Base-by-base conservation (phyloP, 2,888 invertebrate genomes). In the Drosophila paramelanica region DNA sequence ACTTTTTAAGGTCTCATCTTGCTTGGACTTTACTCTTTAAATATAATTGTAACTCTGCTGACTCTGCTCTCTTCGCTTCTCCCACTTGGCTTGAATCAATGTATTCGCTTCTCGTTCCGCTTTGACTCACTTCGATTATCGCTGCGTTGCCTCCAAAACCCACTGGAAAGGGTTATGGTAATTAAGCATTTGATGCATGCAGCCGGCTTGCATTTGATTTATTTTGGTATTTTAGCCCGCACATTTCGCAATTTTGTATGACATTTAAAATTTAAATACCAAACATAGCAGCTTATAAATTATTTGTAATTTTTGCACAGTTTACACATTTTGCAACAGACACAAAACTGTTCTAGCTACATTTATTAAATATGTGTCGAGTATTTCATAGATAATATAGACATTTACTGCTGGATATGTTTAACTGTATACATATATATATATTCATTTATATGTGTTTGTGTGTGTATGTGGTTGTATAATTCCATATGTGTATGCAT, bases 371-470 rank as follows among this genome's bases (percentile, higher is more conserved):
- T 67, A 49, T 62, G 7, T 57, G 33, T 43, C 57, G 55, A 77
- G 42, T 59, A 75, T 72, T 77, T 56, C 46, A 51, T 64, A 47
- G 17, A 17, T 47, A 67, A 56, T 62, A 58, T 73, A 77, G 73
- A 76, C 73, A 76, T 69, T 68, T 61, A 73, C 57, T 43, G 73
- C 58, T 77, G 75, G 73, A 78, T 76, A 78, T 76, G 75, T 73
- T 47, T 53, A 49, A 47, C 33, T 61, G 61, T 43, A 27, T 60
- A 36, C 4, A 23, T 59, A 4, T 46, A 14, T 66, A 45, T 20
- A 17, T 17, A 17, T 17, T 17, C 17, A 17, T 17, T 17, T 17
- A 17, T 17, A 10, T 61, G 13, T 52, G 8, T 67, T 36, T 52
- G 5, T 59, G 8, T 51, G 27, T 56, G 51, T 20, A n/a, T 20